Base-by-base conservation (phyloP, 2,113 vertebrate genomes). In the Osmerus eperlanus region DNA sequence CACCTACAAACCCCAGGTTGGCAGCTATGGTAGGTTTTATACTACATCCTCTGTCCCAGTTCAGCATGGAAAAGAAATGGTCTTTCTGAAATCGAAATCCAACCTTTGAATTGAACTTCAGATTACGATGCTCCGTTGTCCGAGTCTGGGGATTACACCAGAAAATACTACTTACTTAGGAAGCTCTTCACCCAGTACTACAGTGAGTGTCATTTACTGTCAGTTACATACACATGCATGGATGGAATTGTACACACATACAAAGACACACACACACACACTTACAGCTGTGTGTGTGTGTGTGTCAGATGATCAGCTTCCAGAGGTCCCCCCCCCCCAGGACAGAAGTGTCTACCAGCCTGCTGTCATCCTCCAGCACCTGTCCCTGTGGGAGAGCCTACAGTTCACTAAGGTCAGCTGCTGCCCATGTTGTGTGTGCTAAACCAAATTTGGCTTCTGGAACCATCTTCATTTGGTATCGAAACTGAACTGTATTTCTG, bases 91-190 rank as follows among this genome's bases (percentile, higher is more conserved):
- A 58, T 16, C 21, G 51, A 36, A 64, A 36, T 15, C 14, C 8
- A 18, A 41, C 14, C 18, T 18, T 15, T 41, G 14, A 60, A 60
- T 3, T 51, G 62, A 82, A 29, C 84, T 87, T 18, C 89, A 97
- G 96, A 98, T 88, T 98, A 97, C 0, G 96, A 98, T 0, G 96
- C 96, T 0, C 92, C 95, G 28, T 85, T 98, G 76, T 94, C 95
- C 0, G 96, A 98, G 79, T 92, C 94, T 6, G 96, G 96, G 11
- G 96, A 97, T 74, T 97, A 93, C 72, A 96, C 96, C 0, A 85
- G 80, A 67, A 98, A 98, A 83, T 98, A 94, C 76, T 87, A 90
- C 21, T 92, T 92, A 77, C 89, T 98, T 21, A 89, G 94, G n/a
- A 86, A 92, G 0, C 73, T 96, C 78, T 94, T 98, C 79, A 90